A percentile compares a stretch with the other conserved stretches of the same genome.
Conservation (phyloP, 1,140 invertebrate species). For the Saccostrea cuccullata region DNA sequence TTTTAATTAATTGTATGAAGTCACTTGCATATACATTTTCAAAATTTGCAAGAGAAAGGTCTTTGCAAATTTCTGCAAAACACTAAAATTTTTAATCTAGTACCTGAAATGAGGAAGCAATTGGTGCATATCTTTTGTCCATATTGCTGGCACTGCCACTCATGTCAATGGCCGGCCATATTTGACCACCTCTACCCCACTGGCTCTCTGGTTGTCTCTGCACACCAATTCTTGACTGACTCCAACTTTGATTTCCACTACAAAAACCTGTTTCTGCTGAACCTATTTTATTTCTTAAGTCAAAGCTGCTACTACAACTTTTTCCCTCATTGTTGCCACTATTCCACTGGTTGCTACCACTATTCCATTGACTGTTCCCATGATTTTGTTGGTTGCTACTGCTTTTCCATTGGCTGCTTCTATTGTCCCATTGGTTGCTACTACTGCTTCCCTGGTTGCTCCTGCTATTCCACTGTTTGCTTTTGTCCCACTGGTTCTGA, state of each 20-base stretch:
- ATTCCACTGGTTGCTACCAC: not conserved
- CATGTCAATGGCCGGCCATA: not conserved
- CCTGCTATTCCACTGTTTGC: too few species aligned
- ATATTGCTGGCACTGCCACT: not conserved
- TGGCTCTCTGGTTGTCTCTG: not conserved
- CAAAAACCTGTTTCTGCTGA: not conserved
- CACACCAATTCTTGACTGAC: not conserved
- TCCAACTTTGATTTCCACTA: not conserved
- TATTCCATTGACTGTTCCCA: not conserved
- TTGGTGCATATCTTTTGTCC: constrained; percentile 9
- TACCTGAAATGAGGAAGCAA: constrained; percentile 30
- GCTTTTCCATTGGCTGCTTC: not conserved
- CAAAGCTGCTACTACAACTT: not conserved
- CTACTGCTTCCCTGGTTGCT: too few species aligned
- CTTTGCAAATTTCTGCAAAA: too few species aligned
- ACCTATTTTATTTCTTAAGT: not conserved
- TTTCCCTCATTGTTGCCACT: not conserved
- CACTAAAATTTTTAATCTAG: not conserved
- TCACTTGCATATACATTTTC: too few species aligned
- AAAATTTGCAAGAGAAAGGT: too few species aligned
- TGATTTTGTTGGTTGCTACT: not conserved
- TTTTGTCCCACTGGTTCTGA: too few species aligned
- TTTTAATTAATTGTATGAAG: too few species aligned
- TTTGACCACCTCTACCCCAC: not conserved
- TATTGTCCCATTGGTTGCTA: not conserved